Base-by-base conservation (phyloP, 2,113 vertebrate species). In the Ptilonorhynchus violaceus region DNA sequence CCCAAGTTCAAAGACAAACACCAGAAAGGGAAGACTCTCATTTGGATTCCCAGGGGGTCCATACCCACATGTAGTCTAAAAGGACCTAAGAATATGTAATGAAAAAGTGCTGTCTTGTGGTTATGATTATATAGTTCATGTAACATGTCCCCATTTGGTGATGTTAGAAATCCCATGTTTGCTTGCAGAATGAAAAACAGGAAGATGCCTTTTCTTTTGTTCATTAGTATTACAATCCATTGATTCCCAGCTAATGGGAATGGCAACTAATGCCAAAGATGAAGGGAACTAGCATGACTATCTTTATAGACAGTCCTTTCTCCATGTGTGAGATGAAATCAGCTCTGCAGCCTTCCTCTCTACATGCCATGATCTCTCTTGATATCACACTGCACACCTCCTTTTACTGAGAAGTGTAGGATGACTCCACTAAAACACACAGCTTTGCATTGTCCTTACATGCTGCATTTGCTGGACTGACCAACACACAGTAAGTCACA, bases 1-100 rank as follows among this genome's bases (percentile, higher is more conserved):
- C n/a, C 82, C 20, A 90, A 91, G 79, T 86, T 93, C 67, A 96
- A 89, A 97, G 96, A 70, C n/a, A 85, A 97, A 96, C 73, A 92
- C 42, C 85, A 88, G 67, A 93, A 90, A 91, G 47, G 50, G 70
- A 42, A 92, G 88, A 67, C 58, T 68, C 53, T 81, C n/a, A 70
- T 92, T 88, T 96, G 56, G 73, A 42, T 83, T 44, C 28, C 41
- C 42, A 35, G 33, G 58, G 68, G 62, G 39, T 92, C 79, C 74
- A 35, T 56, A 86, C 31, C n/a, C 37, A 78, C 0, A 0, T 20
- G 5, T 39, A 64, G 75, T 37, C 41, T 75, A 46, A 69, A 94
- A 86, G n/a, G 11, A 94, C 56, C 31, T 67, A 31, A 74, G 27
- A 76, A 74, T 31, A 72, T 33, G 46, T 49, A 52, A 20, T 59